Percentiles rank a stretch among this genome's conserved stretches.
phyloP scores from a whole-genome alignment of 2,113 vertebrate species.

The Empidonax alnorum region DNA sequence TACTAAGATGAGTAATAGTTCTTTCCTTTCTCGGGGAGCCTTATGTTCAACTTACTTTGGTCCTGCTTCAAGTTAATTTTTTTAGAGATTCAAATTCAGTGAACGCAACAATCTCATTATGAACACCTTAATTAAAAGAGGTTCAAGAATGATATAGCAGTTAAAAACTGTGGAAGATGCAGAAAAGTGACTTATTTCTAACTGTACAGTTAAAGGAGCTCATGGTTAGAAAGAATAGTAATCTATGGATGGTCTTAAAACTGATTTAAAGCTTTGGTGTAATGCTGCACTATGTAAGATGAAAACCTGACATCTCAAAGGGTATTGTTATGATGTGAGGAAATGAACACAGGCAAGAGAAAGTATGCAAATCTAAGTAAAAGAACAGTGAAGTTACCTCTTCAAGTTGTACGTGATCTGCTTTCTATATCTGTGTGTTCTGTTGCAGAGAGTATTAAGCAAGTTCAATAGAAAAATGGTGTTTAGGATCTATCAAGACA shows the following conservation, averaged over 20 bases:
- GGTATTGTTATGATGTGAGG: background rate
- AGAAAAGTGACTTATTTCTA: background rate
- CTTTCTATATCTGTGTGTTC: background rate
- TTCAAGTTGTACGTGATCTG: background rate
- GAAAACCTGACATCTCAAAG: background rate
- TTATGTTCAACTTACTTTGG: background rate
- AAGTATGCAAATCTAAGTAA: background rate
- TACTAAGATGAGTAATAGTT: background rate
- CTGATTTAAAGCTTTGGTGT: background rate
- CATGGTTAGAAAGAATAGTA: background rate
- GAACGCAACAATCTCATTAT: background rate
- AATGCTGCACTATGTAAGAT: background rate
- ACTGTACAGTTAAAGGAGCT: background rate
- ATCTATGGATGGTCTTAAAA: background rate
- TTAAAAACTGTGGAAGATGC: background rate
- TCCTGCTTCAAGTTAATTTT: background rate
- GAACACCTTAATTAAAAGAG: background rate
- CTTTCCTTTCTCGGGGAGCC: background rate
- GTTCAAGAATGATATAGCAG: background rate
- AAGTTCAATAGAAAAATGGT: background rate
- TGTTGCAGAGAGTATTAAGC: background rate
- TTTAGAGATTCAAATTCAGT: background rate
- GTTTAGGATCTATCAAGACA: background rate
- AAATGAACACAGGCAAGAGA: background rate
- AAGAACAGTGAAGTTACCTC: background rate